Evolutionary conservation across 2,888 invertebrate species (phyloP).

Genomic region (Chrysodeixis includens): DNA sequence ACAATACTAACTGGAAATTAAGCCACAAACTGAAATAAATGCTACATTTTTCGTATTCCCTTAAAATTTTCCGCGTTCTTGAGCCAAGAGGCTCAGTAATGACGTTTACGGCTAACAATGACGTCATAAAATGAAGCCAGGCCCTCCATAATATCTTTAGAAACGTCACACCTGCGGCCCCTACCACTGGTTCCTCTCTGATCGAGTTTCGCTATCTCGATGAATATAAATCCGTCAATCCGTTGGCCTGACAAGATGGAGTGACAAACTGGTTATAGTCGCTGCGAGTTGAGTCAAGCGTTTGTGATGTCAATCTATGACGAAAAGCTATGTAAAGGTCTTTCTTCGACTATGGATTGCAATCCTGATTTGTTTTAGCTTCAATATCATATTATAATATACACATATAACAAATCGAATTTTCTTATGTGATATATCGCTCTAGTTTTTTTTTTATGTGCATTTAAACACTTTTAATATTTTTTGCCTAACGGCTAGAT

Average conservation of each 20-base stretch:
- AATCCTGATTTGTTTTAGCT: no score
- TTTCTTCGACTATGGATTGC: no score
- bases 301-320: constrained; percentile 5
- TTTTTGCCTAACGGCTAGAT: no score
- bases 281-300: neutral
- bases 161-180: constrained; percentile 68
- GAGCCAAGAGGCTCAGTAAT: constrained; percentile 73
- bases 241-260: neutral
- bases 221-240: constrained; percentile 5
- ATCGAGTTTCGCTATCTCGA: constrained; percentile 23
- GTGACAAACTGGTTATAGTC: neutral
- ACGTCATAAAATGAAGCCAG: constrained; percentile 76
- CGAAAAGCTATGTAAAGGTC: neutral
- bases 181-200: constrained; percentile 51
- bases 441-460: no score
- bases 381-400: no score
- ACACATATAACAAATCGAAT: no score
- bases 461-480: no score
- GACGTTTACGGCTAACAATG: constrained; percentile 77
- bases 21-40: constrained; percentile 61
- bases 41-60: constrained; percentile 71
- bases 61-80: constrained; percentile 75
- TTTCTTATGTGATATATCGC: no score
- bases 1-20: neutral
- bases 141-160: constrained; percentile 69